Evolutionary conservation across 1,140 invertebrate species (phyloP), one percentile per base, ranked within the genome.

Genomic region (Ceratosolen fusciceps): DNA sequence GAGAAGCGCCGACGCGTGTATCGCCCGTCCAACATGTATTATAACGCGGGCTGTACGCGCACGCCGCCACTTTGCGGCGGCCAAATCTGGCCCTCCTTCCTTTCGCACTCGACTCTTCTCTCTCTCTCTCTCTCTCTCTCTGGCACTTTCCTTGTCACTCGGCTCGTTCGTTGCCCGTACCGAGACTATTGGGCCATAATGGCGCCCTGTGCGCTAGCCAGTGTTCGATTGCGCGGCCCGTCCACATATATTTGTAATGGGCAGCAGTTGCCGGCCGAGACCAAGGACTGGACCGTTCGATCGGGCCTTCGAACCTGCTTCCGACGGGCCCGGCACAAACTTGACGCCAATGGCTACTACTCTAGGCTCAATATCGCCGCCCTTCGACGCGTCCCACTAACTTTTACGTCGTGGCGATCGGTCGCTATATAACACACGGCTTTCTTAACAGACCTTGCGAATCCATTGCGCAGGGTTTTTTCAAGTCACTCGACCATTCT

Each of bases 41-140:
- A n/a, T 52, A 43, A 24, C n/a, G 58, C n/a, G 24, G n/a, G 24
- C 37, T 68, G 5, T 39, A 58, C 26, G 31, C 47, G 31, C 72
- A 21, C 52, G 56, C 72, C 73, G 73, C 73, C 73, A 52, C 73
- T 74, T 74, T 74, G 72, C 68, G 68, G 47, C 56, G 49, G 47
- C 56, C 34, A 68, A 26, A 21, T 58, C 54, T 24, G 24, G 14
- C 26, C n/a, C 10, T 72, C 68, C 21, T 39, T 24, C 34, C 34
- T n/a, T 43, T 19, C 12, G 14, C 65, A 0, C 65, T 43, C 39
- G 21, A 31, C 62, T 65, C 62, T 65, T n/a, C 24, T 39, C 68
- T 2, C 24, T 0, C 43, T n/a, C n/a, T 39, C 68, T 39, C 24
- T n/a, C 19, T 16, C 19, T 52, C 49, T 19, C 19, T 39, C 5